A percentile compares a stretch with the other conserved stretches of the same genome.
Evolutionary conservation across 2,888 invertebrate genomes (phyloP).

Genomic region (Hedychridium roseum): DNA sequence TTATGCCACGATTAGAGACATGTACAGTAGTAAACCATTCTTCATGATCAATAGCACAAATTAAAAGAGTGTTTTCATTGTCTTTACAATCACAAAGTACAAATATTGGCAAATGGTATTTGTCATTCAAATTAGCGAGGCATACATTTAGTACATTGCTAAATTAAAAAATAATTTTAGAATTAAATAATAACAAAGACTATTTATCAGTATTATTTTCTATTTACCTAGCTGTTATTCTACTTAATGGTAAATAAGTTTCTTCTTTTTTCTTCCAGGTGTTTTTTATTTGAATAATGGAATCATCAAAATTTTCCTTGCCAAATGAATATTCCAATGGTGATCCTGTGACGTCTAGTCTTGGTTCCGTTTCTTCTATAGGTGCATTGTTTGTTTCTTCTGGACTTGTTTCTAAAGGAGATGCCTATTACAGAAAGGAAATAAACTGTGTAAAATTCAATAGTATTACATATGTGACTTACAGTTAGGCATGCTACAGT

Average conservation of each 20-base stretch:
- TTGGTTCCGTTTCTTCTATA: too few species aligned
- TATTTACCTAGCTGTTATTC: constrained; percentile 35
- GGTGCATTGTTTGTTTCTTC: too few species aligned
- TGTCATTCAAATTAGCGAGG: constrained; percentile 23
- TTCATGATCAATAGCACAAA: constrained; percentile 27
- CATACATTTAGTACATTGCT: constrained; percentile 37
- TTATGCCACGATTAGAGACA: constrained; percentile 18
- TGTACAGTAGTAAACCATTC: constrained; percentile 38
- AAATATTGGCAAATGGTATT: constrained; percentile 33
- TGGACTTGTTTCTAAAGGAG: too few species aligned
- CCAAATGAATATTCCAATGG: constrained; percentile 44
- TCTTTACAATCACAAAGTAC: constrained; percentile 40
- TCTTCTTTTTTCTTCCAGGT: constrained; percentile 45
- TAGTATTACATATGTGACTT: not conserved
- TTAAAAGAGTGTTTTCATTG: constrained; percentile 27
- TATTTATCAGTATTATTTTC: not conserved
- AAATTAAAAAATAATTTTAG: constrained; percentile 2
- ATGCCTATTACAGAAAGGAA: too few species aligned
- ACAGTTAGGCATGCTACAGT: not conserved
- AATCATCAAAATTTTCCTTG: constrained; percentile 36
- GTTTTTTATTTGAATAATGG: constrained; percentile 20
- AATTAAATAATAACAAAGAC: not conserved
- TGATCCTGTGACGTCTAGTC: constrained; percentile 44
- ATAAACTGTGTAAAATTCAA: constrained; percentile 17
- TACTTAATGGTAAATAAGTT: constrained; percentile 35